phyloP scores from a whole-genome alignment of 2,797 vertebrate species.

The Premnoplex brunnescens region DNA sequence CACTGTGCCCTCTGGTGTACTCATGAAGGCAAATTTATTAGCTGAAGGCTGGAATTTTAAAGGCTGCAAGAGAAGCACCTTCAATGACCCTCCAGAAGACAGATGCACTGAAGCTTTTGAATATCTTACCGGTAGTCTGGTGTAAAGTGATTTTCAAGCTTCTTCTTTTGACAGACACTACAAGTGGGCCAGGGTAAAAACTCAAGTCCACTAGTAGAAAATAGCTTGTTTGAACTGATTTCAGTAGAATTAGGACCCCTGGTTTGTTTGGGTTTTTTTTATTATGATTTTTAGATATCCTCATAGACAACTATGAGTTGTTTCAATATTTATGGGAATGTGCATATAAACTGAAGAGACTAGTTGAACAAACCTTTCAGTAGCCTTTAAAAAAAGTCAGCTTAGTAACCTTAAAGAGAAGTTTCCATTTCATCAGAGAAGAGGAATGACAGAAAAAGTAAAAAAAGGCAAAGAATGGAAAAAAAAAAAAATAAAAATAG shows the following conservation, averaged over 20 bases:
- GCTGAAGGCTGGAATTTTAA: neutral
- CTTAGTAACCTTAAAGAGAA: neutral
- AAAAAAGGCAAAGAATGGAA: too few relatives aligned
- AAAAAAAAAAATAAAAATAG: accelerated
- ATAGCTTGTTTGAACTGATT: neutral
- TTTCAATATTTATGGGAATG: neutral
- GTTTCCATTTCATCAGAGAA: neutral
- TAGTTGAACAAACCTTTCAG: neutral
- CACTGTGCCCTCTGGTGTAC: neutral
- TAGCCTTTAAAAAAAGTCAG: neutral
- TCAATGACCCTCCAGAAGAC: neutral
- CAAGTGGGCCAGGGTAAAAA: neutral
- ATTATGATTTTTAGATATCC: neutral
- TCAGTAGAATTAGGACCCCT: neutral
- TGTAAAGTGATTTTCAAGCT: neutral
- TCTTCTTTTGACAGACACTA: neutral
- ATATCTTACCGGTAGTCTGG: neutral
- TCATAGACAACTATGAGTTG: neutral
- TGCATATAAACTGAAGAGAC: neutral
- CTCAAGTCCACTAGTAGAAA: neutral
- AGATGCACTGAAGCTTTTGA: neutral
- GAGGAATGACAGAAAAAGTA: neutral
- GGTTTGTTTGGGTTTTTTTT: too few relatives aligned
- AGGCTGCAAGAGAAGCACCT: neutral
- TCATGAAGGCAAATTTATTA: neutral